Conservation (phyloP, 2,888 invertebrate genomes). For the Zhengitettix transpicula region DNA sequence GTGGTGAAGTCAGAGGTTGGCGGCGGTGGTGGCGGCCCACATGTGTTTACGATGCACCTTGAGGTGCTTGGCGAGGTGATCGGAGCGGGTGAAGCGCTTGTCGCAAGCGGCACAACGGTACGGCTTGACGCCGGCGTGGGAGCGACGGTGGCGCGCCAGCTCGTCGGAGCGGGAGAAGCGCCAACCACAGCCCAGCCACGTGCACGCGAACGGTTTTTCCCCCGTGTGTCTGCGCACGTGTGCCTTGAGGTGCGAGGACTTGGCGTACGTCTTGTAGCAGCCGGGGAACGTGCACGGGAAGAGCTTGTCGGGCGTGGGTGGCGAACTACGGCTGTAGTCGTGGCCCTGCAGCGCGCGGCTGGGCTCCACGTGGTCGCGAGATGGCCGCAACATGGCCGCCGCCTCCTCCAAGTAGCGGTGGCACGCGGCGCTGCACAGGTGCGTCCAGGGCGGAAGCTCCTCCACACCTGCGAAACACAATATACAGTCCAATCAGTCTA, state of each 20-base stretch:
- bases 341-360: conserved; percentile 23
- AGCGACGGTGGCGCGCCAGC: conserved; percentile 76
- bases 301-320: conserved; percentile 31
- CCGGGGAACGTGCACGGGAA: conserved; percentile 53
- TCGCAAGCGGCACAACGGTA: conserved; percentile 77
- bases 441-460: no score
- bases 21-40: no score
- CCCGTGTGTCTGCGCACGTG: no score
- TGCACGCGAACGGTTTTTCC: conserved; percentile 15
- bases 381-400: not conserved
- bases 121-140: conserved; percentile 91
- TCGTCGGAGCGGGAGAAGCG: conserved; percentile 89
- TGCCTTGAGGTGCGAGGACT: conserved; percentile 44
- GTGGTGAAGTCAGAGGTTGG: no score
- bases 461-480: no score
- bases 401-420: not conserved
- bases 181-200: conserved; percentile 67
- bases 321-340: conserved; percentile 20
- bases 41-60: conserved; percentile 48
- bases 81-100: conserved; percentile 82
- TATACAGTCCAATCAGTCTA: no score
- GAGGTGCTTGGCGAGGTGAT: conserved; percentile 84
- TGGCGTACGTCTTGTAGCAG: conserved; percentile 71
- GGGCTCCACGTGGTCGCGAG: conserved; percentile 3
- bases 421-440: not conserved